Evolutionary conservation across 2,888 invertebrate species (phyloP).

Genomic region (Caenorhabditis sp.): DNA sequence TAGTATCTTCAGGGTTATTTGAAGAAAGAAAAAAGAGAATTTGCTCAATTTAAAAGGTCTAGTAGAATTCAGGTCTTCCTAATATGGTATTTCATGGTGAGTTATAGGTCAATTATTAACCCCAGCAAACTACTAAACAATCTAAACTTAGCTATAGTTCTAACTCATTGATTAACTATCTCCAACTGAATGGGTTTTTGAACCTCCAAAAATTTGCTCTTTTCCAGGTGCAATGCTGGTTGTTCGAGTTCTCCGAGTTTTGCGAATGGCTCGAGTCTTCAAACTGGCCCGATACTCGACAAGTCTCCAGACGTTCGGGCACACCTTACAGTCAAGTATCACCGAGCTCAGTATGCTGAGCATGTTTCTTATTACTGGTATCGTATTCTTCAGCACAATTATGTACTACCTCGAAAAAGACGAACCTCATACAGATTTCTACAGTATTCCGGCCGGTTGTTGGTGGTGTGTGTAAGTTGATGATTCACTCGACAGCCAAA

Average conservation of each 20-base stretch:
- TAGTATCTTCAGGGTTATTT: no score
- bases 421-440: constrained; percentile 66
- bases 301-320: constrained; percentile 68
- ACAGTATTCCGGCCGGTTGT: constrained; percentile 69
- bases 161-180: no score
- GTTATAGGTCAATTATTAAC: not conserved
- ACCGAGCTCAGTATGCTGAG: constrained; percentile 67
- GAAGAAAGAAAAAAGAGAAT: not conserved
- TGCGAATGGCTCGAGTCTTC: constrained; percentile 69
- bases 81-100: not conserved
- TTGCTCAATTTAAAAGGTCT: not conserved
- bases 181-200: no score
- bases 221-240: constrained; percentile 68
- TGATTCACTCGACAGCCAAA: no score
- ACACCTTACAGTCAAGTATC: constrained; percentile 65
- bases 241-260: constrained; percentile 66
- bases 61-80: not conserved
- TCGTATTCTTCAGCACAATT: constrained; percentile 68
- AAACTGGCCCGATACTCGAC: constrained; percentile 69
- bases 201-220: no score
- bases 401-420: constrained; percentile 69
- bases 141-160: no score
- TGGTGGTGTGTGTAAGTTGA: constrained; percentile 70
- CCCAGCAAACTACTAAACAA: no score
- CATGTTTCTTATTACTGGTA: constrained; percentile 69